Base-by-base conservation (phyloP, 2,888 invertebrate genomes). In the Mantis religiosa region DNA sequence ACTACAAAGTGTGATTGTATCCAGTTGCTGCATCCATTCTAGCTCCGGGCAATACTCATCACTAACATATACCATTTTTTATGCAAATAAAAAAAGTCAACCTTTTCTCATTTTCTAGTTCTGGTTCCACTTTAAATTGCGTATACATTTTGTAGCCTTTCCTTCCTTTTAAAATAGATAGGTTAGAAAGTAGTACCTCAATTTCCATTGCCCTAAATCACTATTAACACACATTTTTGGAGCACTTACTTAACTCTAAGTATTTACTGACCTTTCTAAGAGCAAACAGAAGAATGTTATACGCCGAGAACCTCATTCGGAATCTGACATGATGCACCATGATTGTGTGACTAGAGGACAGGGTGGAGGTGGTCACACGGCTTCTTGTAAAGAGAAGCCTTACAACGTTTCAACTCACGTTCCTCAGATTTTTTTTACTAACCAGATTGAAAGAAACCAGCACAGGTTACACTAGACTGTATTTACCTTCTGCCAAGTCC, bases 231-330 rank as follows among this genome's bases (percentile, higher is more conserved):
- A 12, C 41, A 41, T 71, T 71, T 71, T 71, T 12, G 20, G 25
- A 54, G 4, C 14, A 3, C 3, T 41, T 54, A 8, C 20, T 47
- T 86, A 86, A 47, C 20, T n/a, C 2, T 28, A 86, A 25, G 25
- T 28, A 71, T 20, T 28, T 34, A 84, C 82, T 30, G 25, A 96
- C 96, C 93, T 95, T 94, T 92, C 94, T 94, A 91, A 95, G 95
- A 89, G 95, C 83, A 71, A 88, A 94, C 93, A 94, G 94, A 90
- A 94, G 93, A 92, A 95, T 94, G 91, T 94, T 94, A 91, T 94
- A 94, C 90, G 94, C 94, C 87, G 95, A 95, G 92, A 95, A 93
- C 92, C 95, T 95, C 90, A 95, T 47, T n/a, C 87, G 87, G 30
- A 82, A 41, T 27, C 82, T 83, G 83, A 87, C 87, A 83, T 82